A percentile compares a stretch with the other conserved stretches of the same genome.
Conservation (phyloP, 2,797 vertebrate species). For the Chiroxiphia lanceolata region DNA sequence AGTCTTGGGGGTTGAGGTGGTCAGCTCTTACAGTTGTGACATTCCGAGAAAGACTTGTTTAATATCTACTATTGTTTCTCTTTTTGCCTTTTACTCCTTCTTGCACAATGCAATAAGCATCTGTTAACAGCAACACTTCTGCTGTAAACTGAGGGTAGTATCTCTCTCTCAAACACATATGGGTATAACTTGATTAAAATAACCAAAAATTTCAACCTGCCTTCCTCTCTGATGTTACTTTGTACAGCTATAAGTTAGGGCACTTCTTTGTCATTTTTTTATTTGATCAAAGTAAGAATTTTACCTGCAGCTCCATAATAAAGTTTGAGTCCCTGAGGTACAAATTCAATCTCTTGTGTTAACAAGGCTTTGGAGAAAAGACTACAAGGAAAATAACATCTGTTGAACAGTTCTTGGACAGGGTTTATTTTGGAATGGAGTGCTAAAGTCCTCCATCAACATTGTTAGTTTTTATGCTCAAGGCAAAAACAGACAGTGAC, state of each 20-base stretch:
- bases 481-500: not conserved
- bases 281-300: slow-evolving; percentile 22
- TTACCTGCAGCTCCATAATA: slow-evolving; percentile 2
- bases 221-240: not conserved
- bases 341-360: slow-evolving; percentile 29
- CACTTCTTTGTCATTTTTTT: not conserved
- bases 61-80: not conserved
- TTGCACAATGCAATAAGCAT: not conserved
- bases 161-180: not conserved
- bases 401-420: slow-evolving; percentile 13
- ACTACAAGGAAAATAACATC: slow-evolving; percentile 38
- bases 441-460: not conserved
- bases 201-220: not conserved
- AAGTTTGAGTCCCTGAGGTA: slow-evolving; percentile 22
- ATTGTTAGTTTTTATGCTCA: not conserved
- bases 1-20: not conserved
- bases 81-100: not conserved
- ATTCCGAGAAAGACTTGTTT: not conserved
- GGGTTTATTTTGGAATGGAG: not conserved
- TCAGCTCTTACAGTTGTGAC: not conserved
- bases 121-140: not conserved
- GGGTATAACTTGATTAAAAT: not conserved
- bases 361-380: slow-evolving; percentile 44
- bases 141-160: not conserved
- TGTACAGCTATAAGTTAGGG: not conserved